Percentiles rank a stretch among this genome's conserved stretches.
Conservation (phyloP, 2,113 vertebrate species). For the Brachyistius frenatus region DNA sequence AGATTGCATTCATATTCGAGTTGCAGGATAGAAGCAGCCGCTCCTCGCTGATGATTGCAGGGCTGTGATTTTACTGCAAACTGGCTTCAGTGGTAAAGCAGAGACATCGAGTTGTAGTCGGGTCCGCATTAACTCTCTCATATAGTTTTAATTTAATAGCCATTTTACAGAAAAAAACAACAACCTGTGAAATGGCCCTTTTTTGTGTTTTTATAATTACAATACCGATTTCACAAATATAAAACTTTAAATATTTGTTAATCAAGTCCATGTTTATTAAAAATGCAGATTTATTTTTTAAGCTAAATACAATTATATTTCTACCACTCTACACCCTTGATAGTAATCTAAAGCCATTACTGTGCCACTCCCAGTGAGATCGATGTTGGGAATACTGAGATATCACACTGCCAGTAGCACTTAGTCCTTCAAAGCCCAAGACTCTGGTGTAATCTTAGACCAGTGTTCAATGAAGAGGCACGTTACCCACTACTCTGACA, state of each 20-base stretch:
- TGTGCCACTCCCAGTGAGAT: constrained; percentile 37
- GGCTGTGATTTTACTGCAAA: constrained; percentile 17
- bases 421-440: constrained; percentile 7
- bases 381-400: constrained; percentile 30
- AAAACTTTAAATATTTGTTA: no score
- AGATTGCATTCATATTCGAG: constrained; percentile 15
- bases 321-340: neutral
- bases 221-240: no score
- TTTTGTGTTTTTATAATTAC: no score
- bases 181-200: no score
- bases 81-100: neutral
- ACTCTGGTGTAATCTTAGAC: constrained; percentile 59
- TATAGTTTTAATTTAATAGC: neutral
- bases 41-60: neutral
- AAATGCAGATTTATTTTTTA: no score
- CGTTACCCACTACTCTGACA: constrained; percentile 21
- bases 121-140: neutral
- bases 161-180: neutral
- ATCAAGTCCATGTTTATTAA: no score
- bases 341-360: constrained; percentile 36
- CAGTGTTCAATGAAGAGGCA: constrained; percentile 32
- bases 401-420: constrained; percentile 31
- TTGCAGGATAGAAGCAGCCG: constrained; percentile 11
- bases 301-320: neutral
- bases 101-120: neutral